Base-by-base conservation (phyloP, 2,113 vertebrate species). In the Telmatochromis sp. region DNA sequence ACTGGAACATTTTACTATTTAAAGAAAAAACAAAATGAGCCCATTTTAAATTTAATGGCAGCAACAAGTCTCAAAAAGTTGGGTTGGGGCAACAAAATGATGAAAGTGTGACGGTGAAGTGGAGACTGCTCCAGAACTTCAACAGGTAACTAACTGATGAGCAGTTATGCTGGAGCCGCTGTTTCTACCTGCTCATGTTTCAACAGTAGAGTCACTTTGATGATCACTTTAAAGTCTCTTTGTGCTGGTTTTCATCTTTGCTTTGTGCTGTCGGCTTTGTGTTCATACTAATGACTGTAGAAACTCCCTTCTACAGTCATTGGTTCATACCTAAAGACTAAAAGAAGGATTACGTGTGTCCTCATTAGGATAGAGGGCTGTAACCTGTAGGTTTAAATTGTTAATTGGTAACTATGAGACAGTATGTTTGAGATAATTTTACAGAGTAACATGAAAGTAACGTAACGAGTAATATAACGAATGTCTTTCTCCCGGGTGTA, bases 1-100 rank as follows among this genome's bases (percentile, higher is more conserved):
- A 68, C 7, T 68, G 35, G n/a, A 14, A 68, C 63, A 40, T 68
- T 68, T 68, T 23, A 68, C n/a, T 14, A 68, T 40, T 68, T 23
- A 13, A 68, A 40, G 11, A 21, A 68, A 63, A 63, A 63, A 23
- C 57, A 14, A 68, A 21, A 68, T 68, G 19, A 68, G 35, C 33
- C 10, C 63, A 23, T 68, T 68, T 68, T 68, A 4, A 40, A 4
- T 40, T 40, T 68, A 1, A 68, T 23, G 35, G 7, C 35, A 68
- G n/a, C 35, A 68, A 40, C 7, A 40, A 21, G 63, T 37, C 33
- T 68, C 33, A 37, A 37, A 68, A 21, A 13, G 33, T 68, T 68
- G 33, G 33, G 33, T 68, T 68, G 19, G 19, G 4, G 11, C 2
- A 68, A 68, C 60, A 37, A 37, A 68, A 65, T 35, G 10, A n/a